These are phyloP conservation scores for Bungarus multicinctus DNA, from an alignment of 2,113 vertebrate genomes.

Conservation along the genomic window DNA sequence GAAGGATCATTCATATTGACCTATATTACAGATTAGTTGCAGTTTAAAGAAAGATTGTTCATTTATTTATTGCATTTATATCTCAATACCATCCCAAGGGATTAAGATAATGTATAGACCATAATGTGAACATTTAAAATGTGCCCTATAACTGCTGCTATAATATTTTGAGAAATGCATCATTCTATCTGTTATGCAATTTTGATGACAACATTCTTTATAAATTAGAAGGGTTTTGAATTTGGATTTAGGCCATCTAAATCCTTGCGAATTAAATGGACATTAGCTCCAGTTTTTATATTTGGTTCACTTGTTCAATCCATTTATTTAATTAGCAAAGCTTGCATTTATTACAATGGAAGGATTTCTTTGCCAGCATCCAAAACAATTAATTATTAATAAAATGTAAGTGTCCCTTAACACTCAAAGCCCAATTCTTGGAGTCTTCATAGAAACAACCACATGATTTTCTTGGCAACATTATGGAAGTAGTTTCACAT, in stretches of 20 bases:
- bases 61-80: not conserved
- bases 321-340: slow-evolving; percentile 12
- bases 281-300: not conserved
- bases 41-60: not conserved
- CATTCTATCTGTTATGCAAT: not conserved
- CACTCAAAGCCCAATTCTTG: not conserved
- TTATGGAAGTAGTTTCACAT: not conserved
- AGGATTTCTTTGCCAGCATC: not conserved
- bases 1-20: not conserved
- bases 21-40: not conserved
- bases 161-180: not conserved
- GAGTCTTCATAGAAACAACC: not conserved
- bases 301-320: not conserved
- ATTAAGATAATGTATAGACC: not conserved
- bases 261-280: not conserved
- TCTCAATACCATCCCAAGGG: not conserved
- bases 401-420: not conserved
- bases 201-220: not conserved
- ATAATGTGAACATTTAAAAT: not conserved
- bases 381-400: not conserved
- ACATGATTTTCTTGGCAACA: not conserved
- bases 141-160: not conserved
- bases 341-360: not conserved
- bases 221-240: not conserved
- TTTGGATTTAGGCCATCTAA: not conserved